Evolutionary conservation across 2,113 vertebrate genomes (phyloP), one percentile per base, ranked within the genome.

Genomic region (Scatophagus argus): DNA sequence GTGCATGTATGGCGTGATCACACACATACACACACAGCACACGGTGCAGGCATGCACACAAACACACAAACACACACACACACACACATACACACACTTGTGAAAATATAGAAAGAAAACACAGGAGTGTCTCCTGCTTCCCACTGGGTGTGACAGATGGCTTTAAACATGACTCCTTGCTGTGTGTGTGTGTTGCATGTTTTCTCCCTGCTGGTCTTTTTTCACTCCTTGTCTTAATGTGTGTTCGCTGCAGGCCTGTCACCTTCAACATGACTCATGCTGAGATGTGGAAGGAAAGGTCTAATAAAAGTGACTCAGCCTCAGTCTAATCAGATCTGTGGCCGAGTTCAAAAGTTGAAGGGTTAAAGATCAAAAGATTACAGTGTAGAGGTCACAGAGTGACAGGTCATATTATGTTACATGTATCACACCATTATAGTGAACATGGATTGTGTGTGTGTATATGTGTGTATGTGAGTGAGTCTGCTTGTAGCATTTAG

Each of bases 91-190:
- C 31, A 71, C 27, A 61, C 54, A 25, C 19, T 70, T 60, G 13
- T 58, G 32, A 83, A 79, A 82, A 68, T 43, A 49, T 27, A 68
- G 71, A 81, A 36, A 59, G 70, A 46, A 64, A 79, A 82, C 63
- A 43, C 68, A 79, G 52, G 17, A 73, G 73, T 43, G 43, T 27
- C 46, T 38, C 32, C 38, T 61, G 58, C 54, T 17, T 73, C 81
- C 82, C 67, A 60, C 80, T 81, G 81, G 62, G 49, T 55, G 14
- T 74, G 82, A 85, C 90, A 91, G 86, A 91, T 90, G 84, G 86
- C 86, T 78, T 81, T 56, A 81, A 87, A 83, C 77, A 70, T 62
- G 67, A 52, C 54, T 47, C 59, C 79, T 49, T 54, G 54, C 72
- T 77, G 68, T 70, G 74, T 71, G 55, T 82, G 55, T 82, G 25